Conservation (phyloP, 2,113 vertebrate species). For the Dendrocopos noguchii region DNA sequence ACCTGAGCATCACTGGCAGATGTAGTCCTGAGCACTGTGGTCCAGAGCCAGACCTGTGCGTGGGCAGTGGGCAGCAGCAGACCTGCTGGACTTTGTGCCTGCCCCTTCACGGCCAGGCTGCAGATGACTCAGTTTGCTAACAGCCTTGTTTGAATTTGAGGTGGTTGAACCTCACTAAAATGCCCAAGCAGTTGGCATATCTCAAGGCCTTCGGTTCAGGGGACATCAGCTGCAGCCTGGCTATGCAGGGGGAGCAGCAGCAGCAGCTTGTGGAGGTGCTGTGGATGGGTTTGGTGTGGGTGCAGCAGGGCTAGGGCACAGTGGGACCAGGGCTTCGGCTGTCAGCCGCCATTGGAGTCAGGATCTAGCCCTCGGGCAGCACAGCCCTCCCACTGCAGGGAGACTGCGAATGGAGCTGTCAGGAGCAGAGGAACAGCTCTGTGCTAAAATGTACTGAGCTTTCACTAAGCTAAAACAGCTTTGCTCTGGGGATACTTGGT, state of each 20-base stretch:
- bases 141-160: background rate
- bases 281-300: rapidly evolving
- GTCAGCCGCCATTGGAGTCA: rapidly evolving
- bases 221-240: background rate
- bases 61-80: background rate
- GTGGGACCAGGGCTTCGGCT: background rate
- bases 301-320: background rate
- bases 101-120: background rate
- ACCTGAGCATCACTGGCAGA: background rate
- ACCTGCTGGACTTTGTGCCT: background rate
- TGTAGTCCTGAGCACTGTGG: rapidly evolving
- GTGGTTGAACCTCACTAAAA: background rate
- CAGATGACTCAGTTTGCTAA: rapidly evolving
- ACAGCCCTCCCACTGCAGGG: background rate
- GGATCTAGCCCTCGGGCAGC: background rate
- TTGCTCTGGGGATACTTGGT: background rate
- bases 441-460: background rate
- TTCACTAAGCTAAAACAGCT: background rate
- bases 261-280: background rate
- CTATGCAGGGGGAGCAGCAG: background rate
- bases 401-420: background rate
- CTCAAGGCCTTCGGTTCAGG: background rate
- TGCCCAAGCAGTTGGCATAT: background rate
- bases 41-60: background rate
- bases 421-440: background rate